Evolutionary conservation across 2,888 invertebrate genomes (phyloP).

Genomic region (Rapana venosa): DNA sequence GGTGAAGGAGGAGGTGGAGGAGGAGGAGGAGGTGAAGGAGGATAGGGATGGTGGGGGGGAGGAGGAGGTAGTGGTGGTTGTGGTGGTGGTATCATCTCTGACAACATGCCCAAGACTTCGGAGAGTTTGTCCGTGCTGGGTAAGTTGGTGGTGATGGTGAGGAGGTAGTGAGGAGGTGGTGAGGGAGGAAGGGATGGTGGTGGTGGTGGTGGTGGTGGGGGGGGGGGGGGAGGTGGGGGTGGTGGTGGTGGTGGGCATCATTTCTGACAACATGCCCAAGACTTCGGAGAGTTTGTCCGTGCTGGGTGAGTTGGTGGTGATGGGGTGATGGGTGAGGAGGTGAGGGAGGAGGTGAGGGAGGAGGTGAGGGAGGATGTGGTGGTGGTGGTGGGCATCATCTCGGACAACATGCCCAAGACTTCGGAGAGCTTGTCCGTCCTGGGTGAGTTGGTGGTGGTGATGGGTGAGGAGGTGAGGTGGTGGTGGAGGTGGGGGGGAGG

Average conservation of each 20-base stretch:
- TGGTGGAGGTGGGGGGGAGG: too few relatives aligned
- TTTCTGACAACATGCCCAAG: slow-evolving; percentile 65
- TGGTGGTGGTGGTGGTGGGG: too few relatives aligned
- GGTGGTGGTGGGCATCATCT: slow-evolving; percentile 53
- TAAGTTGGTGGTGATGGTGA: too few relatives aligned
- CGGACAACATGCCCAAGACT: slow-evolving; percentile 65
- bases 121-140: too few relatives aligned
- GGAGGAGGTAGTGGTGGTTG: too few relatives aligned
- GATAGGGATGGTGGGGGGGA: not conserved
- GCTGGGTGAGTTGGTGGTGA: not conserved
- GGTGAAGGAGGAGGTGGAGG: not conserved
- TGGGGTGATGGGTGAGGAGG: not conserved
- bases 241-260: slow-evolving; percentile 53
- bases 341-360: not conserved
- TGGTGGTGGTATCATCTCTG: too few relatives aligned
- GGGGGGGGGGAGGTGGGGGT: too few relatives aligned
- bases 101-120: too few relatives aligned
- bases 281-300: slow-evolving; percentile 63
- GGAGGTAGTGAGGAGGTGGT: not conserved
- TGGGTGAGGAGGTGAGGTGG: too few relatives aligned
- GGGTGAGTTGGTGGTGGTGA: slow-evolving; percentile 44
- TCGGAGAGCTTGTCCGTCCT: slow-evolving; percentile 63
- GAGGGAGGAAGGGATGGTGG: not conserved
- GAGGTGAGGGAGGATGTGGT: not conserved
- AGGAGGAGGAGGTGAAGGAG: not conserved